Base-by-base conservation (phyloP, 2,888 invertebrate species). In the Carpatolechia fugitivella region DNA sequence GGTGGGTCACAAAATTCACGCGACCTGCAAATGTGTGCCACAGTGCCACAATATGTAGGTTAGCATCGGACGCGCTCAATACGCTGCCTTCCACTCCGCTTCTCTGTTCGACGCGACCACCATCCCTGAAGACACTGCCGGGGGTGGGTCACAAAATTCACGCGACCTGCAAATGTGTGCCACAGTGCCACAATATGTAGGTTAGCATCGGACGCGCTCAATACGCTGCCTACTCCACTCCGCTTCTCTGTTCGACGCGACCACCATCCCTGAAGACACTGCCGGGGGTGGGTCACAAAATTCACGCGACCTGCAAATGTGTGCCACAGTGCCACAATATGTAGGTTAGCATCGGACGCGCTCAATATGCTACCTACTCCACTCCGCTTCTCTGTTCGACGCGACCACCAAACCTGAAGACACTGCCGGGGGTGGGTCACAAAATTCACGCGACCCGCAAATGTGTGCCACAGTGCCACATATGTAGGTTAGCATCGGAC, bases 1-100 rank as follows among this genome's bases (percentile, higher is more conserved):
- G 66, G 65, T 69, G 79, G 84, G 85, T 84, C 85, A 82, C 80
- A 80, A 83, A 84, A 82, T 84, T 82, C 74, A 77, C 80, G 81
- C 30, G 51, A 84, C 85, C 85, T 83, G 82, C 78, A 69, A 73
- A 66, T 74, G 78, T 79, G 80, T 58, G 81, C 78, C 31, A 31
- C 46, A 13, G 78, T 84, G 82, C 80, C 84, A 72, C 76, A 70
- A 81, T 84, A 85, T 85, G 86, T 85, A 84, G 85, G 85, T 85
- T 85, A 85, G 86, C 87, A 82, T 86, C 85, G 82, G 85, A 80
- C 86, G 87, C 88, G 89, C 88, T 90, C 89, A 82, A 89, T 90
- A 90, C 86, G 82, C 83, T 73, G 74, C 79, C 76, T 80, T 47
- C 29, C 4, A n/a, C 3, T 36, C 11, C 47, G 30, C 14, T 31